Evolutionary conservation across 37 sponge, comb jelly and placozoan species (phyloP).

Genomic region (Crambe crambe): DNA sequence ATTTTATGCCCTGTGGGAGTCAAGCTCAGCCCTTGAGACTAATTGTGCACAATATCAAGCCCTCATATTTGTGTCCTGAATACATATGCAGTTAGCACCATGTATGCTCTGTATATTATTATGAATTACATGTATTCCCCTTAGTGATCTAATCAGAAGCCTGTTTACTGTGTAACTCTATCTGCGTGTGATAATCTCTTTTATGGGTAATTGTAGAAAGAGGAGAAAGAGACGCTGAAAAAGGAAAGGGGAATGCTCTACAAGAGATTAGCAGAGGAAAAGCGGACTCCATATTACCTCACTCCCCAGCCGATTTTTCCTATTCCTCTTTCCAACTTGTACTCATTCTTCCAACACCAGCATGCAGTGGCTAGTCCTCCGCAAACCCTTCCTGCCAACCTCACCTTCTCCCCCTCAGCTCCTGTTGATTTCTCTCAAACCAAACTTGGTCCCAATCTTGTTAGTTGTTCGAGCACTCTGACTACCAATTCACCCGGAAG

Average conservation of each 20-base stretch:
- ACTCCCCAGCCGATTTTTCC: constrained; percentile 33
- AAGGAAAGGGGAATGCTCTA: constrained; percentile 54
- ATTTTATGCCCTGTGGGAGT: no score
- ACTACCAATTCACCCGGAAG: background rate
- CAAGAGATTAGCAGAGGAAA: constrained; percentile 43
- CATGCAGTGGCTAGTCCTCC: background rate
- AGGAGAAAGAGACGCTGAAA: no score
- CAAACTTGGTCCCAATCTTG: background rate
- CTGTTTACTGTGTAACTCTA: no score
- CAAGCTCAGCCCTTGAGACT: no score
- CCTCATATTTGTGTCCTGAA: no score
- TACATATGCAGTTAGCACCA: no score
- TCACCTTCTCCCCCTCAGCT: background rate
- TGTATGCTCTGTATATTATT: no score
- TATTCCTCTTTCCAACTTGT: constrained; percentile 31
- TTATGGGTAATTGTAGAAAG: no score
- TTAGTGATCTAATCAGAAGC: no score
- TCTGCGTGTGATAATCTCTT: no score
- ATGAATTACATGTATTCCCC: no score
- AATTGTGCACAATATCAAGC: no score
- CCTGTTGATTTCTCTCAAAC: background rate
- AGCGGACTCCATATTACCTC: constrained; percentile 36
- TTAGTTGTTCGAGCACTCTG: background rate
- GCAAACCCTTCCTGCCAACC: background rate
- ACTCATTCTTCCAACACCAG: constrained; percentile 34